Evolutionary conservation across 1,140 invertebrate species (phyloP).

Genomic region (Brachionus paranguensis): DNA sequence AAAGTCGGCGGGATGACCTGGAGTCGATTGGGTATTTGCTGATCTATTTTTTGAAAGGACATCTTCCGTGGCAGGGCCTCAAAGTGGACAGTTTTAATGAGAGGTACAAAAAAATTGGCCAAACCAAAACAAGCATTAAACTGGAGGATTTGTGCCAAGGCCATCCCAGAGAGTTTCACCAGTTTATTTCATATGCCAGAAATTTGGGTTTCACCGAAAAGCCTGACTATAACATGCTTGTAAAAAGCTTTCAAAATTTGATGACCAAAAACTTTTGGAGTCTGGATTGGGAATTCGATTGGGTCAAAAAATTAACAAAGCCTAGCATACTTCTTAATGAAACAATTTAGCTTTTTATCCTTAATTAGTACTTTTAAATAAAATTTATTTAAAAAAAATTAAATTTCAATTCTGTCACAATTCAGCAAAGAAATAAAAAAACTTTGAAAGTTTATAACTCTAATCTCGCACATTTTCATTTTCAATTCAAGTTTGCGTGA

Average conservation of each 20-base stretch:
- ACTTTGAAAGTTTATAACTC: too few species aligned
- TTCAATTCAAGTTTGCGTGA: too few species aligned
- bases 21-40: constrained; percentile 46
- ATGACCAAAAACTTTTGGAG: not conserved
- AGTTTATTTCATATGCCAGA: constrained; percentile 15
- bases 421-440: not conserved
- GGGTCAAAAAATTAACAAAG: not conserved
- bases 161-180: constrained; percentile 38
- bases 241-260: not conserved
- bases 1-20: constrained; percentile 48
- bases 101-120: constrained; percentile 36
- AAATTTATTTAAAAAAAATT: not conserved
- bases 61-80: constrained; percentile 43
- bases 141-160: constrained; percentile 39
- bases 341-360: not conserved
- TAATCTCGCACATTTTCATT: too few species aligned
- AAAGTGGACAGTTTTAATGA: not conserved
- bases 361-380: not conserved
- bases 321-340: not conserved
- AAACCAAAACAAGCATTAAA: constrained; percentile 27
- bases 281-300: constrained; percentile 11
- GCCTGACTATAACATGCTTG: constrained; percentile 2
- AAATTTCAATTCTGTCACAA: not conserved
- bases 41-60: constrained; percentile 45
- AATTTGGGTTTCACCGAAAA: constrained; percentile 8